Percentiles rank a stretch among this genome's conserved stretches.
Evolutionary conservation across 53 echinoderm and acorn worm species (phyloP).

Genomic region (Paelopatides confundens): DNA sequence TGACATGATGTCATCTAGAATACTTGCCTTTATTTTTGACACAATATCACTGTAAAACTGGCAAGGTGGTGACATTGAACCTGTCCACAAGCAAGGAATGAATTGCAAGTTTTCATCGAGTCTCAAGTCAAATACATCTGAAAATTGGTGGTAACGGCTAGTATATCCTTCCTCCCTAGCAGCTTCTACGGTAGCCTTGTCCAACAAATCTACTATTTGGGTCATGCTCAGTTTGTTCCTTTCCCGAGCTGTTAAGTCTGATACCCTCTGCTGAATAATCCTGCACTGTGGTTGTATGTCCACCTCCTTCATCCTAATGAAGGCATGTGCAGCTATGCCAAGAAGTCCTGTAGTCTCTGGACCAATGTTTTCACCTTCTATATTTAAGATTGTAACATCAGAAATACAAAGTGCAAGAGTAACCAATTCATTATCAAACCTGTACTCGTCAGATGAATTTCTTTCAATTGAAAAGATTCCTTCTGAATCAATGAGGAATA

Average conservation of each 20-base stretch:
- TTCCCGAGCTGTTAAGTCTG: constrained; percentile 4
- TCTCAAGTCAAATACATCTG: neutral
- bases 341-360: constrained; percentile 4
- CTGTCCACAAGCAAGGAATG: constrained; percentile 10
- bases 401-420: constrained; percentile 4
- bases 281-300: neutral
- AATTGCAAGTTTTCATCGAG: constrained; percentile 6
- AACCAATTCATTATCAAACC: constrained; percentile 20
- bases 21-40: constrained; percentile 1
- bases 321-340: constrained; percentile 20
- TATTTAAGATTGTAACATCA: constrained; percentile 8
- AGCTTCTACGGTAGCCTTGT: neutral
- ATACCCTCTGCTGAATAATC: constrained; percentile 22
- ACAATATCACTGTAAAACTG: constrained; percentile 14
- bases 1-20: neutral
- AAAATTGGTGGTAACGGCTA: neutral
- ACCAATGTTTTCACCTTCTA: constrained; percentile 25
- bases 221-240: neutral
- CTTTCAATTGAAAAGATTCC: neutral
- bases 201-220: neutral
- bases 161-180: constrained; percentile 7
- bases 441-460: neutral
- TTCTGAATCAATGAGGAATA: constrained; percentile 7
- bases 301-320: constrained; percentile 15
- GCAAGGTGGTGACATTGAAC: constrained; percentile 33